phyloP scores from a whole-genome alignment of 2,888 invertebrate species.

The Cremastobaeus sp. region DNA sequence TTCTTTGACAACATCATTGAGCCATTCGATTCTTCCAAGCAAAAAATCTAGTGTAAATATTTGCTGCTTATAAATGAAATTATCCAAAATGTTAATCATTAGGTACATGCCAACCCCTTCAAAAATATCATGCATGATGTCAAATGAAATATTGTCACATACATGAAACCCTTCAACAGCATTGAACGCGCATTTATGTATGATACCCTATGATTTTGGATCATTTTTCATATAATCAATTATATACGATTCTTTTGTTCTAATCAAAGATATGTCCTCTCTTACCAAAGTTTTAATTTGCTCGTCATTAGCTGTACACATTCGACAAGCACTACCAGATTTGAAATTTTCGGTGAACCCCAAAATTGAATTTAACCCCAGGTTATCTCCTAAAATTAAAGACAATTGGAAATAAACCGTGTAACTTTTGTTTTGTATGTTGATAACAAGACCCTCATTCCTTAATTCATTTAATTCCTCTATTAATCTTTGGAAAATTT shows the following conservation, averaged over 20 bases:
- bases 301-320: slow-evolving; percentile 9
- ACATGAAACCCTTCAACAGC: not conserved
- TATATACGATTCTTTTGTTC: not conserved
- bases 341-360: slow-evolving; percentile 29
- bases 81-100: slow-evolving; percentile 17
- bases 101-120: slow-evolving; percentile 17
- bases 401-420: slow-evolving; percentile 24
- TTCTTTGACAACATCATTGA: not conserved
- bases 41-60: slow-evolving; percentile 22
- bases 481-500: slow-evolving; percentile 6
- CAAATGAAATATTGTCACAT: slow-evolving; percentile 17
- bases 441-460: not conserved
- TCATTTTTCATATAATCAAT: slow-evolving; percentile 10
- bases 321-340: slow-evolving; percentile 14
- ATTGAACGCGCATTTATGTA: slow-evolving; percentile 14
- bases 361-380: slow-evolving; percentile 23
- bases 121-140: slow-evolving; percentile 38
- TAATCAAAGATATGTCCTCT: not conserved
- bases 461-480: slow-evolving; percentile 16
- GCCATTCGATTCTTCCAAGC: slow-evolving; percentile 8
- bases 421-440: not conserved
- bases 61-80: slow-evolving; percentile 23
- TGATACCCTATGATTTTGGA: not conserved
- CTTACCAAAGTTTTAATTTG: slow-evolving; percentile 4
- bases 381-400: slow-evolving; percentile 22